Conservation (phyloP, 2,113 vertebrate genomes). For the Xenus cinereus region DNA sequence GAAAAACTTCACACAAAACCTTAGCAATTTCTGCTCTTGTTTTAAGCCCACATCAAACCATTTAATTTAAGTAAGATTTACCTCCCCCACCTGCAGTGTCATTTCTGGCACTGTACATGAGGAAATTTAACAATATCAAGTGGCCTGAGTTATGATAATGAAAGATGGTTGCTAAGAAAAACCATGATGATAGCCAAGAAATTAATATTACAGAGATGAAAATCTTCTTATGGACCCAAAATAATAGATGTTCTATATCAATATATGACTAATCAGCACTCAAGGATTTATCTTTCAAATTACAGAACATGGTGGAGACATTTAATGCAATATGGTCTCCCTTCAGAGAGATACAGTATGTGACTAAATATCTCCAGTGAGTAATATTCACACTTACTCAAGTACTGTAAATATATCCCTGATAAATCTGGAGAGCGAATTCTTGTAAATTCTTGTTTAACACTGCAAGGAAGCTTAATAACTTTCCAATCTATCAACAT, state of each 20-base stretch:
- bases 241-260: constrained; percentile 70
- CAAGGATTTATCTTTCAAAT: constrained; percentile 66
- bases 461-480: constrained; percentile 64
- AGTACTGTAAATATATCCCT: constrained; percentile 65
- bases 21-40: constrained; percentile 41
- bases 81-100: constrained; percentile 54
- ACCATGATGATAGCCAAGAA: constrained; percentile 50
- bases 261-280: constrained; percentile 68
- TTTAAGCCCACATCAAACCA: constrained; percentile 53
- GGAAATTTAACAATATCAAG: constrained; percentile 38
- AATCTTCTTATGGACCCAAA: constrained; percentile 60
- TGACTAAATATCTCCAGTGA: constrained; percentile 70
- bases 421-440: constrained; percentile 64
- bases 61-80: constrained; percentile 65
- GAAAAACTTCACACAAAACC: constrained; percentile 50
- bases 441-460: constrained; percentile 71
- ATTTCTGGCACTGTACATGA: constrained; percentile 50
- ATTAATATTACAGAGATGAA: constrained; percentile 63
- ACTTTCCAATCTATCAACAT: constrained; percentile 70
- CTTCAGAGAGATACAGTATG: constrained; percentile 63
- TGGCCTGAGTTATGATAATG: constrained; percentile 55
- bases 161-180: constrained; percentile 57
- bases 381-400: constrained; percentile 71
- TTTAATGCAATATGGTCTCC: constrained; percentile 71
- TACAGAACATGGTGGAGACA: constrained; percentile 66